Evolutionary conservation across 2,113 vertebrate genomes (phyloP), one percentile per base, ranked within the genome.

Genomic region (Lophura nycthemera): DNA sequence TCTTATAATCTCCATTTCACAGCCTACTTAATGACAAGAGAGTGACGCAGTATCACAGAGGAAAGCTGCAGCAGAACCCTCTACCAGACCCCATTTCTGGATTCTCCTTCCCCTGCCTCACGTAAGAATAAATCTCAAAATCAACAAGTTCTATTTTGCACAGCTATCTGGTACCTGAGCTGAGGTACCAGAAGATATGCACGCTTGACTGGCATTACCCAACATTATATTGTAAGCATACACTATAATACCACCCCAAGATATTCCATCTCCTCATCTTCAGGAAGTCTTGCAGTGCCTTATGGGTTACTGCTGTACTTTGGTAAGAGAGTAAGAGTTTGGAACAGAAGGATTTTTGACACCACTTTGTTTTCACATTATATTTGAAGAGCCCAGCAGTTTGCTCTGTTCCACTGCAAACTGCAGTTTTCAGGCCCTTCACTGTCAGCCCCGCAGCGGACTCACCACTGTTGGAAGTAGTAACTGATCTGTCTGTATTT

Each of bases 291-390:
- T 91, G 66, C 70, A 78, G 42, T 60, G 64, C 38, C 42, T 13
- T 64, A 38, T 50, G 47, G 72, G 42, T 42, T 83, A 63, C 56
- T 85, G 78, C 66, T 89, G 65, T 81, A 60, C 16, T 86, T 92
- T 38, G 38, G 77, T 6, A 22, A 89, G 34, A 74, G 15, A 84
- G 8, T 60, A 89, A 87, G 43, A 48, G 45, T 80, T 83, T 61
- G 60, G 24, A 38, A 78, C 30, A 72, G 89, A 85, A 70, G 65
- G 22, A 76, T 24, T 82, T 79, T 89, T n/a, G 30, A 65, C 71
- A 72, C 66, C 29, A 34, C 34, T 79, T 95, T 10, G 29, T 92
- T 86, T 89, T 92, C 84, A 91, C 59, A 43, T 50, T 43, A 36
- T 42, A 83, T 78, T 95, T 90, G 75, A 82, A 90, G 61, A 78